These are phyloP conservation scores for Poecilia latipinna DNA, from an alignment of 2,113 vertebrate genomes.

Conservation along the genomic window DNA sequence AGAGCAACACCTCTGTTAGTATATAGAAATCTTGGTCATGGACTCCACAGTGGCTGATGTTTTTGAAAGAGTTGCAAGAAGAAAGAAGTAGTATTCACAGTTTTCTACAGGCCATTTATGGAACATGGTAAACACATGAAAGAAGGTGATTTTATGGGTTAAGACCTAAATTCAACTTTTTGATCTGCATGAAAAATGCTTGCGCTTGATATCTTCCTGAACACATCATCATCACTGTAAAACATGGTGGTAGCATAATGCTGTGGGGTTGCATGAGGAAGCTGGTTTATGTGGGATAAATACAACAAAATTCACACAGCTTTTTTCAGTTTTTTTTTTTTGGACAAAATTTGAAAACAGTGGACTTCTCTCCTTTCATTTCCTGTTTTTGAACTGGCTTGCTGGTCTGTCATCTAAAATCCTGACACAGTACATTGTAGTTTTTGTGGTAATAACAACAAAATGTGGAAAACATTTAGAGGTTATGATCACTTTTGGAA, in stretches of 20 bases:
- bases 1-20: neutral
- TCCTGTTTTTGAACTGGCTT: neutral
- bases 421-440: neutral
- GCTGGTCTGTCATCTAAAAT: neutral
- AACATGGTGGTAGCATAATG: neutral
- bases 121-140: neutral
- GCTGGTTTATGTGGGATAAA: neutral
- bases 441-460: neutral
- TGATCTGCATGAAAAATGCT: too few relatives aligned
- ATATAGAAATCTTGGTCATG: neutral
- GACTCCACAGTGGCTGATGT: neutral
- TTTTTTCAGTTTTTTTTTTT: neutral
- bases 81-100: neutral
- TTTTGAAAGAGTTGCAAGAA: neutral
- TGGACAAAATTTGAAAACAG: neutral
- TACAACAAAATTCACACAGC: neutral
- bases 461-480: too few relatives aligned
- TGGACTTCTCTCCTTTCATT: neutral
- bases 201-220: too few relatives aligned
- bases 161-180: neutral
- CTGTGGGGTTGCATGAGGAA: neutral
- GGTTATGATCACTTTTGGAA: neutral
- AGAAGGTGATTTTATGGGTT: neutral
- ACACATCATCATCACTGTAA: neutral
- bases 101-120: neutral